Conservation (phyloP, 1,140 invertebrate genomes). For the Euura lappo region DNA sequence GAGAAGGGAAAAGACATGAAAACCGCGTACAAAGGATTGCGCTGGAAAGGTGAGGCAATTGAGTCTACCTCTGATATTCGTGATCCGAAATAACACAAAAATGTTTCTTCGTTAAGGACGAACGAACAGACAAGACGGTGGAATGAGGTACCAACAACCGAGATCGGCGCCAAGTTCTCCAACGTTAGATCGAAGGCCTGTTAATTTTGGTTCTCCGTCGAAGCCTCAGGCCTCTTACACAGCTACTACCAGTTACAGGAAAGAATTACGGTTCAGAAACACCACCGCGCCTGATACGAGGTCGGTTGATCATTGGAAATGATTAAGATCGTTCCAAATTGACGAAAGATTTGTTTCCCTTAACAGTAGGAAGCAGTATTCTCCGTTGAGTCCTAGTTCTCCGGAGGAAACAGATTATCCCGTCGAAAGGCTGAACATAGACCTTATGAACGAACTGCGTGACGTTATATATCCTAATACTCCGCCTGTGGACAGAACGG, state of each 20-base stretch:
- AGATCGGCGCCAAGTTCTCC: slow-evolving; percentile 73
- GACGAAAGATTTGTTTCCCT: slow-evolving; percentile 21
- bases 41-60: slow-evolving; percentile 64
- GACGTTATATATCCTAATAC: slow-evolving; percentile 65
- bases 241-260: slow-evolving; percentile 60
- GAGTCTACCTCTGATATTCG: no score
- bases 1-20: slow-evolving; percentile 77
- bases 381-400: slow-evolving; percentile 60
- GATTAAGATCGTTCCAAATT: slow-evolving; percentile 4
- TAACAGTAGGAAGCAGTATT: slow-evolving; percentile 60
- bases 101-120: slow-evolving; percentile 41
- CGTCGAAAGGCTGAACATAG: slow-evolving; percentile 62
- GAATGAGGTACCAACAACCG: slow-evolving; percentile 57
- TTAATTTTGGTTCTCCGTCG: slow-evolving; percentile 52
- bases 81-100: slow-evolving; percentile 38
- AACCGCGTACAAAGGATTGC: slow-evolving; percentile 76
- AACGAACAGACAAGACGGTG: slow-evolving; percentile 52
- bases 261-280: slow-evolving; percentile 56
- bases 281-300: slow-evolving; percentile 56
- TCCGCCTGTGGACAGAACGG: slow-evolving; percentile 63
- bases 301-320: slow-evolving; percentile 33
- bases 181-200: slow-evolving; percentile 61
- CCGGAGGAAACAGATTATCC: slow-evolving; percentile 59
- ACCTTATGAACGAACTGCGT: slow-evolving; percentile 71
- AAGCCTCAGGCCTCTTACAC: slow-evolving; percentile 54